phyloP scores from a whole-genome alignment of 1,140 invertebrate species.

The Coenobita brevimanus region DNA sequence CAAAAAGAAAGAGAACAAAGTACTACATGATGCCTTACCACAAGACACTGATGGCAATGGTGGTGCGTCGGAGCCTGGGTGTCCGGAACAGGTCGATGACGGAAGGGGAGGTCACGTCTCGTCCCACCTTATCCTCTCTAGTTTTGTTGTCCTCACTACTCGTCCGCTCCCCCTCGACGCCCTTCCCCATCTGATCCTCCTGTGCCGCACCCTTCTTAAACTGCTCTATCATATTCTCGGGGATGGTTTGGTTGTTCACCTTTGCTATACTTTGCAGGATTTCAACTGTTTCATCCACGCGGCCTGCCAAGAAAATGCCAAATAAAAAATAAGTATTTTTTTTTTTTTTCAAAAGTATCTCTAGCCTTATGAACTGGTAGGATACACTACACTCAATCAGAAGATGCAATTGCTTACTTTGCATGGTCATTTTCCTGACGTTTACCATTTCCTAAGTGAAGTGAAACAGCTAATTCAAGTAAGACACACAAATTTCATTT shows the following conservation, averaged over 20 bases:
- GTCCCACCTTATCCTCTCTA: not conserved
- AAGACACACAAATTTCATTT: too few species aligned
- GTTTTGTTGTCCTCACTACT: not conserved
- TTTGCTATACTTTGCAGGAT: constrained; percentile 87
- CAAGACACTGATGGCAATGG: constrained; percentile 30
- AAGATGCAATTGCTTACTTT: too few species aligned
- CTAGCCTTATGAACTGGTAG: too few species aligned
- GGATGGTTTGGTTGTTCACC: constrained; percentile 84
- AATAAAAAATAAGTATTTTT: too few species aligned
- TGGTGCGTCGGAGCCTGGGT: constrained; percentile 33
- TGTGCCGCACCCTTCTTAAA: constrained; percentile 77
- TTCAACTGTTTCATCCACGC: constrained; percentile 83
- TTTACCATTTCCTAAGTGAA: too few species aligned
- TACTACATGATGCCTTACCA: constrained; percentile 19
- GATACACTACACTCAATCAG: too few species aligned
- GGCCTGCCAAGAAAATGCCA: constrained; percentile 77
- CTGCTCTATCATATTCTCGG: constrained; percentile 81
- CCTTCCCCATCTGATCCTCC: not conserved
- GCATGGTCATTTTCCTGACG: too few species aligned
- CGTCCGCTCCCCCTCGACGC: not conserved
- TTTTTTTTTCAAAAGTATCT: too few species aligned
- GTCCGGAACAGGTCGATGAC: constrained; percentile 46
- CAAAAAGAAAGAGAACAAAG: not conserved
- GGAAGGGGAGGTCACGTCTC: constrained; percentile 17
- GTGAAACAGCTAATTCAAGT: too few species aligned